A percentile compares a stretch with the other conserved stretches of the same genome.
These are phyloP conservation scores for Scarus forsteni DNA, from an alignment of 2,797 vertebrate genomes.

Conservation along the genomic window DNA sequence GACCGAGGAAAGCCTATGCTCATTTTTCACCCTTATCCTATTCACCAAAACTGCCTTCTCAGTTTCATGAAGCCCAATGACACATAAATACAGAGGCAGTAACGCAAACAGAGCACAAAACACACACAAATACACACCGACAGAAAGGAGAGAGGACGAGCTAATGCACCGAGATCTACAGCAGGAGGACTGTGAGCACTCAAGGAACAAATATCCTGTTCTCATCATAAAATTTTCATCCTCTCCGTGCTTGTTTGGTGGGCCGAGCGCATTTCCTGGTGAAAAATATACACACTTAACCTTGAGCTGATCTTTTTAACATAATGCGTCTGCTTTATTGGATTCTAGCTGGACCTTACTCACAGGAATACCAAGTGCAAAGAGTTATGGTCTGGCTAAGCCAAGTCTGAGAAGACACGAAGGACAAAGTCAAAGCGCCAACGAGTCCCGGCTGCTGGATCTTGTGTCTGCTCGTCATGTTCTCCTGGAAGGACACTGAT, in stretches of 20 bases:
- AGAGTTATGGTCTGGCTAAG: conserved; percentile 23
- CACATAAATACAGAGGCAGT: conserved; percentile 37
- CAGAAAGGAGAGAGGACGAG: conserved; percentile 28
- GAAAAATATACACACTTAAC: conserved; percentile 68
- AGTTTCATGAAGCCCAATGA: conserved; percentile 51
- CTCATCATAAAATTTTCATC: conserved; percentile 76
- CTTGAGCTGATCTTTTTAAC: conserved; percentile 71
- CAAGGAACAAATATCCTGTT: conserved; percentile 73
- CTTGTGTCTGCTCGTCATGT: conserved; percentile 13
- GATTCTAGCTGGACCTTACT: conserved; percentile 41
- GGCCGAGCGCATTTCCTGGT: conserved; percentile 45
- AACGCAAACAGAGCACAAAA: conserved; percentile 44
- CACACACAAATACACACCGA: conserved; percentile 4
- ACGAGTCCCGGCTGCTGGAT: conserved; percentile 18
- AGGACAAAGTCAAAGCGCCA: conserved; percentile 29
- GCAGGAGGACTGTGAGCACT: conserved; percentile 58
- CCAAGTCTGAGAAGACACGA: conserved; percentile 15
- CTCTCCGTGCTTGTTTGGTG: conserved; percentile 32
- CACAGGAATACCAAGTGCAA: conserved; percentile 56
- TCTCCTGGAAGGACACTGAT: conserved; percentile 18
- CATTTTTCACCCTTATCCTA: conserved; percentile 36
- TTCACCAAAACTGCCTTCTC: conserved; percentile 43
- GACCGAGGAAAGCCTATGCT: conserved; percentile 47
- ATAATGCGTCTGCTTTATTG: conserved; percentile 62
- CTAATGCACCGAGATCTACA: conserved; percentile 61